Evolutionary conservation across 2,797 vertebrate genomes (phyloP).

Genomic region (Hephaestus fuliginosus): DNA sequence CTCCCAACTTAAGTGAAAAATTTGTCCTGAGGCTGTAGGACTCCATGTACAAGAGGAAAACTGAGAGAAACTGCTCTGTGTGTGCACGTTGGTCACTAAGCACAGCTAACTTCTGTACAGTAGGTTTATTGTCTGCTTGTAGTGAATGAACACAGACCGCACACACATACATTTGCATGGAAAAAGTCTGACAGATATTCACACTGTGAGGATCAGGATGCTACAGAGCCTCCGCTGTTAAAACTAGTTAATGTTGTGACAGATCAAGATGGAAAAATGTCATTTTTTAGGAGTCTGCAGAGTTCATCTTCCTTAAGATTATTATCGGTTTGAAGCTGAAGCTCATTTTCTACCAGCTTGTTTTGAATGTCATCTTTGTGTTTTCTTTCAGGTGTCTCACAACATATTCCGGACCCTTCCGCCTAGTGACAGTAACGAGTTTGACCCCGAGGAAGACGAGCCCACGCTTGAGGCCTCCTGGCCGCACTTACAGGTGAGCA

Average conservation of each 20-base stretch:
- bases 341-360: background rate
- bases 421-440: slow-evolving; percentile 98
- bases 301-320: background rate
- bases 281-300: background rate
- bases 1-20: too few species aligned
- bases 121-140: background rate
- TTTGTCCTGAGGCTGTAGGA: too few species aligned
- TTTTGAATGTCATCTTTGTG: background rate
- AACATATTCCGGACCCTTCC: slow-evolving; percentile 99
- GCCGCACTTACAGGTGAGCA: slow-evolving; percentile 96
- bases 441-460: slow-evolving; percentile 99
- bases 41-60: background rate
- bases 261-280: background rate
- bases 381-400: slow-evolving; percentile 93
- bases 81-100: background rate
- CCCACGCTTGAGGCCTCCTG: slow-evolving; percentile 98
- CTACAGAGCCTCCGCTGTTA: background rate
- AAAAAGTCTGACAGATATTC: background rate
- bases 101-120: background rate
- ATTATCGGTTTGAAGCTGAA: too few species aligned
- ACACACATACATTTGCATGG: background rate
- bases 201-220: background rate
- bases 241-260: background rate
- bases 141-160: background rate
- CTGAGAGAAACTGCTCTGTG: too few species aligned